A percentile compares a stretch with the other conserved stretches of the same genome.
These are phyloP conservation scores for Ptychoptera contaminata DNA, from an alignment of 2,888 invertebrate genomes.

Conservation along the genomic window DNA sequence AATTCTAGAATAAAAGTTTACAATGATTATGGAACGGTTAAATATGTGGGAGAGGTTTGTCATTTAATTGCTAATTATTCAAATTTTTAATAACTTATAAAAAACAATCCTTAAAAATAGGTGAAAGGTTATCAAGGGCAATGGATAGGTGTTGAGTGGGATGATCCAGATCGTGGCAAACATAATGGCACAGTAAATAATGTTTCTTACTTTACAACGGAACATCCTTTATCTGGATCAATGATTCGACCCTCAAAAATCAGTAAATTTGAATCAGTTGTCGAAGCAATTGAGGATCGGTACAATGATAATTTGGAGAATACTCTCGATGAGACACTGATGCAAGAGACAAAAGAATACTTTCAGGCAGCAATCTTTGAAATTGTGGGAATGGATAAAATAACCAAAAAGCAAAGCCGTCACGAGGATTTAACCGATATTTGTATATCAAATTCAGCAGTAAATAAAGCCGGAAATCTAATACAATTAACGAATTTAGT, in stretches of 20 bases:
- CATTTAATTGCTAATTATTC: neutral
- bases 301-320: conserved; percentile 36
- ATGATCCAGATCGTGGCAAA: conserved; percentile 73
- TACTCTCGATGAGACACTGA: conserved; percentile 40
- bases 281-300: conserved; percentile 55
- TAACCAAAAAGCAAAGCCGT: conserved; percentile 42
- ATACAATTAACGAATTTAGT: conserved; percentile 26
- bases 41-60: conserved; percentile 56
- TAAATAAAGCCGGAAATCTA: conserved; percentile 52
- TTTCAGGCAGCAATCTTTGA: conserved; percentile 71
- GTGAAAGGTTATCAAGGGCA: conserved; percentile 49
- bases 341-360: conserved; percentile 48
- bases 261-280: conserved; percentile 50
- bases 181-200: conserved; percentile 80
- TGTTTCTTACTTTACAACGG: conserved; percentile 62
- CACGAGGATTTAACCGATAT: conserved; percentile 26
- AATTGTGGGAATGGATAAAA: conserved; percentile 81
- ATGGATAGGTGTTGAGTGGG: conserved; percentile 98
- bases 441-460: conserved; percentile 26
- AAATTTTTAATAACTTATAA: neutral
- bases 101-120: conserved; percentile 15
- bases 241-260: conserved; percentile 75
- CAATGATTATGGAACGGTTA: conserved; percentile 41
- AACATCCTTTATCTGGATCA: conserved; percentile 69
- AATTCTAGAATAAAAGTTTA: conserved; percentile 25